Base-by-base conservation (phyloP, 2,113 vertebrate species). In the Cygnus buccinator region DNA sequence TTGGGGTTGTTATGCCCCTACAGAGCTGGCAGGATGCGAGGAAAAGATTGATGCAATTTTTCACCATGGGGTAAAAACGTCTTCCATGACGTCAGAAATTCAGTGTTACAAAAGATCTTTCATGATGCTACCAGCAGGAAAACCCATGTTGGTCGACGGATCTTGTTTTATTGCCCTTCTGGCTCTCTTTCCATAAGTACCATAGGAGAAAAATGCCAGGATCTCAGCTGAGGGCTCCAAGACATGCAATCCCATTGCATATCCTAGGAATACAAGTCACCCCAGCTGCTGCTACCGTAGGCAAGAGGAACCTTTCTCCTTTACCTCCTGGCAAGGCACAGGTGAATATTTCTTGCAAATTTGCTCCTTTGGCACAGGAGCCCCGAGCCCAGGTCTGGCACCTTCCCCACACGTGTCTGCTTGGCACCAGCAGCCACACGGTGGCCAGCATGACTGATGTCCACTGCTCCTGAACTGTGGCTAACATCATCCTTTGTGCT, bases 391-490 rank as follows among this genome's bases (percentile, higher is more conserved):
- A 35, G 37, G 16, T 35, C 65, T 31, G 19, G 67, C 65, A 72
- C 37, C 44, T 66, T 66, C 58, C 44, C 43, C 59, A 20, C 17
- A 39, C 0, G 1, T 13, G 13, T 37, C 52, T 5, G 28, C 35
- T 23, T 8, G 26, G 54, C n/a, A 19, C 9, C 46, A 21, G 68
- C 28, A 54, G 52, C 43, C 10, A 13, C 1, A 3, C 0, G 2
- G 68, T 61, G 75, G 37, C 37, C 61, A 17, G 16, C 15, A 18
- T 9, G 68, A 39, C 39, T 4, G 9, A 43, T 13, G 48, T 22
- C 55, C 46, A 31, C 28, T 0, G 0, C 37, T 44, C 44, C 13
- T 2, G 1, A 37, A 23, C 54, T 4, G 8, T 68, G 28, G 3
- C 22, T 6, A 18, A n/a, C 29, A 28, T 9, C 43, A 13, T 28